Base-by-base conservation (phyloP, 2,797 vertebrate species). In the Trichosurus vulpecula region DNA sequence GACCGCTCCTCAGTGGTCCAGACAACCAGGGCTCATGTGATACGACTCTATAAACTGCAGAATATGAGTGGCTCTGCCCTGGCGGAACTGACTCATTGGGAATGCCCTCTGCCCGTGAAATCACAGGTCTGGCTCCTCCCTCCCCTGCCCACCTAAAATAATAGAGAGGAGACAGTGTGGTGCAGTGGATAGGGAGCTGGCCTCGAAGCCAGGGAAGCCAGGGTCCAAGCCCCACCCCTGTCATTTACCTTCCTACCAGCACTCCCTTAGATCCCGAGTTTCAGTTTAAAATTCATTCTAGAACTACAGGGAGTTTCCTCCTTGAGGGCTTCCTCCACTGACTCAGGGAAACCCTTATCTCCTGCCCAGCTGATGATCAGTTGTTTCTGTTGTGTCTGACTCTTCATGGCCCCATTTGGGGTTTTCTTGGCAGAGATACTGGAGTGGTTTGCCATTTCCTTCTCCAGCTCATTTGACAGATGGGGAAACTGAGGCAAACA, bases 11-110 rank as follows among this genome's bases (percentile, higher is more conserved):
- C 41, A 10, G 22, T 27, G 41, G n/a, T 13, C 74, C 41, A 51
- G 41, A 8, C 22, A 47, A 25, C 22, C 1, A 41, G 2, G 0
- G 2, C 74, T 25, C 74, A 47, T 2, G 2, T 0, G 6, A 47
- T 61, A 31, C 0, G 6, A 25, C 58, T 55, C 54, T 6, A 1
- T 13, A 13, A 2, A n/a, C 4, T 4, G 10, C 31, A 66, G 31
- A 66, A 13, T 8, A 19, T 19, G 35, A 0, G 14, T 16, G 8
- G 35, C 35, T 19, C 61, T n/a, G 16, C 14, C 61, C 61, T n/a
- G 61, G 61, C 16, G 35, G 35, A 19, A 19, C n/a, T 19, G 19
- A 25, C 74, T 81, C 74, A 9, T 4, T 25, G 41, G 74, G n/a
- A 47, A 81, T 81, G 16, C 74, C 41, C 74, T 47, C 25, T 3